Evolutionary conservation across 2,113 vertebrate species (phyloP).

Genomic region (Megatriorchis doriae): DNA sequence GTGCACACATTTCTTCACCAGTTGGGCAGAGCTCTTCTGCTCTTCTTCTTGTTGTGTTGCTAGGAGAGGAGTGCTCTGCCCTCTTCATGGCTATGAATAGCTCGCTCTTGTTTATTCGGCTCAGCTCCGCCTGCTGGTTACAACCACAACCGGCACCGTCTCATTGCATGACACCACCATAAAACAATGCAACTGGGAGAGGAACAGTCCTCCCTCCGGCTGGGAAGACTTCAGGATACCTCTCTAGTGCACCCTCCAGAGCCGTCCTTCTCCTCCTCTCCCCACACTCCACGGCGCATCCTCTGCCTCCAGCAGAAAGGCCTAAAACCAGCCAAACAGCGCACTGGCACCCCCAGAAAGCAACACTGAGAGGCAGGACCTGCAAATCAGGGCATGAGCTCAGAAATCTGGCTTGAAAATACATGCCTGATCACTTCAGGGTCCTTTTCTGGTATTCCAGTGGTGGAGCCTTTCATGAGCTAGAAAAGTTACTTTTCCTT

Average conservation of each 20-base stretch:
- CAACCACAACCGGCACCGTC: constrained; percentile 54
- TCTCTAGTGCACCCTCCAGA: not conserved
- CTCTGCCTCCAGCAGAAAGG: not conserved
- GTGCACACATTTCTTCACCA: not conserved
- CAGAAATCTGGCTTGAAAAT: not conserved
- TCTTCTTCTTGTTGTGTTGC: constrained; percentile 61
- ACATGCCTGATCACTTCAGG: not conserved
- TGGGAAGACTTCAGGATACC: not conserved
- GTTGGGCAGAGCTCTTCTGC: constrained; percentile 50
- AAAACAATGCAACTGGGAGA: constrained; percentile 25
- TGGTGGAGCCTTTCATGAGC: not conserved
- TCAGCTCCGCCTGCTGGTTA: constrained; percentile 66
- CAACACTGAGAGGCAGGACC: not conserved
- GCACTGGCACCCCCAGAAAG: not conserved
- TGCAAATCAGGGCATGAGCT: not conserved
- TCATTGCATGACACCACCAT: constrained; percentile 24
- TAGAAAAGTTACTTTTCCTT: not conserved
- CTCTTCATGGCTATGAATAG: constrained; percentile 64
- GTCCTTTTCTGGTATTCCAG: not conserved
- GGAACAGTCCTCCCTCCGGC: not conserved
- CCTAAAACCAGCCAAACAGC: fast-evolving
- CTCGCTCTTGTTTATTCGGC: constrained; percentile 56
- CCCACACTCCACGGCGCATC: fast-evolving
- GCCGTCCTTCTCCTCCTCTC: not conserved
- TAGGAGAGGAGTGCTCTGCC: constrained; percentile 66